A percentile compares a stretch with the other conserved stretches of the same genome.
Conservation (phyloP, 2,113 vertebrate genomes). For the Ophiodon elongatus region DNA sequence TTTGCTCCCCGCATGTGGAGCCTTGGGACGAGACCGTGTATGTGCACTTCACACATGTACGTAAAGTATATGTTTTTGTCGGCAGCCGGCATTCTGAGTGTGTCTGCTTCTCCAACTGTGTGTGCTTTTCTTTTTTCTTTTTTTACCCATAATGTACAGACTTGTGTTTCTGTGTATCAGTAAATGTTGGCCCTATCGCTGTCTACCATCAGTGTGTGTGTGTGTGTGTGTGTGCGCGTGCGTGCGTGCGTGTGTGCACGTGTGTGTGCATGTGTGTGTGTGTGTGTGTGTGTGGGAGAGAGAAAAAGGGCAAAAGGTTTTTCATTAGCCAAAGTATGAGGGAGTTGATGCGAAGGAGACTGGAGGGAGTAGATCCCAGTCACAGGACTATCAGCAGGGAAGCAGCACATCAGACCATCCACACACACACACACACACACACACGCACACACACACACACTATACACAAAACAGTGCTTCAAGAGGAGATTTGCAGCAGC, state of each 20-base stretch:
- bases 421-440: conserved; percentile 20
- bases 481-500: conserved; percentile 17
- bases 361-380: conserved; percentile 53
- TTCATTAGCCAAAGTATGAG: conserved; percentile 74
- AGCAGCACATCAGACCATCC: conserved; percentile 35
- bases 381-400: conserved; percentile 78
- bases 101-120: background rate
- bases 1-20: conserved; percentile 49
- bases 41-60: conserved; percentile 40
- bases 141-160: background rate
- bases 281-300: conserved; percentile 15
- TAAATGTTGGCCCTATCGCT: background rate
- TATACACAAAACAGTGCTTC: background rate
- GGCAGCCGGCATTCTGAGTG: background rate
- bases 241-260: conserved; percentile 21
- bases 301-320: conserved; percentile 60
- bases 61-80: conserved; percentile 2
- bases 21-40: conserved; percentile 37
- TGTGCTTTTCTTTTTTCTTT: background rate
- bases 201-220: conserved; percentile 1
- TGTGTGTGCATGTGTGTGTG: conserved; percentile 8
- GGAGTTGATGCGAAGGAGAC: conserved; percentile 58
- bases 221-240: conserved; percentile 9
- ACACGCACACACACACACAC: background rate
- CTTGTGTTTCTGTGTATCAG: conserved; percentile 9